phyloP scores from a whole-genome alignment of 2,113 vertebrate genomes.

The Varanus salvator region DNA sequence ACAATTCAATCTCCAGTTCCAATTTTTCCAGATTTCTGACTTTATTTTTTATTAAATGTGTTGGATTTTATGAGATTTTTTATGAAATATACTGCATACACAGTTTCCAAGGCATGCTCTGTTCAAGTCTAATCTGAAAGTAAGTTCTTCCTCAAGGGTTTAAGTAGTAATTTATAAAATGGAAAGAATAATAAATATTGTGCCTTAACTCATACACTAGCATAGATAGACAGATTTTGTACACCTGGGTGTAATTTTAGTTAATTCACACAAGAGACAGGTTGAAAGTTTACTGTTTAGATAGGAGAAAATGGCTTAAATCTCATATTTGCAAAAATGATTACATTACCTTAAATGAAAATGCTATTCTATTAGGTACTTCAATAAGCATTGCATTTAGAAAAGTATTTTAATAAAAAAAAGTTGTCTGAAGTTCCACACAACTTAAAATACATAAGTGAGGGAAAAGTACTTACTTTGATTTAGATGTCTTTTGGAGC shows the following conservation, averaged over 20 bases:
- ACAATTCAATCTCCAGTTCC: slow-evolving; percentile 26
- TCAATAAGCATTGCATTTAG: slow-evolving; percentile 76
- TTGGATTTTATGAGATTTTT: slow-evolving; percentile 66
- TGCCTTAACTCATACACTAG: slow-evolving; percentile 75
- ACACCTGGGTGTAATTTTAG: slow-evolving; percentile 81
- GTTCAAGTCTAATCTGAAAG: slow-evolving; percentile 75
- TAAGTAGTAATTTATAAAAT: slow-evolving; percentile 83
- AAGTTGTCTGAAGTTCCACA: slow-evolving; percentile 82
- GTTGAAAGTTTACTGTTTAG: slow-evolving; percentile 80
- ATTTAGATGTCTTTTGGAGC: slow-evolving; percentile 85
- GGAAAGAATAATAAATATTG: slow-evolving; percentile 84
- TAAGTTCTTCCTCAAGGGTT: slow-evolving; percentile 82
- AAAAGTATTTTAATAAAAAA: slow-evolving; percentile 80
- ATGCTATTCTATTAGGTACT: slow-evolving; percentile 78
- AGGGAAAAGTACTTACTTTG: slow-evolving; percentile 83
- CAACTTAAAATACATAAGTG: slow-evolving; percentile 83
- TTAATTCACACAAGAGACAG: slow-evolving; percentile 83
- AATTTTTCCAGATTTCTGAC: slow-evolving; percentile 53
- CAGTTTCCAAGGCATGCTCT: slow-evolving; percentile 69
- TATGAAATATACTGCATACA: slow-evolving; percentile 66
- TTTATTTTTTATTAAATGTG: slow-evolving; percentile 72
- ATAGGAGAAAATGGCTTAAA: slow-evolving; percentile 71
- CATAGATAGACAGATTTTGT: slow-evolving; percentile 77
- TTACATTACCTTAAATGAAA: slow-evolving; percentile 82
- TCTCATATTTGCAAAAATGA: slow-evolving; percentile 81